These are phyloP conservation scores for Metellina segmentata DNA, from an alignment of 2,888 invertebrate genomes.

Conservation along the genomic window DNA sequence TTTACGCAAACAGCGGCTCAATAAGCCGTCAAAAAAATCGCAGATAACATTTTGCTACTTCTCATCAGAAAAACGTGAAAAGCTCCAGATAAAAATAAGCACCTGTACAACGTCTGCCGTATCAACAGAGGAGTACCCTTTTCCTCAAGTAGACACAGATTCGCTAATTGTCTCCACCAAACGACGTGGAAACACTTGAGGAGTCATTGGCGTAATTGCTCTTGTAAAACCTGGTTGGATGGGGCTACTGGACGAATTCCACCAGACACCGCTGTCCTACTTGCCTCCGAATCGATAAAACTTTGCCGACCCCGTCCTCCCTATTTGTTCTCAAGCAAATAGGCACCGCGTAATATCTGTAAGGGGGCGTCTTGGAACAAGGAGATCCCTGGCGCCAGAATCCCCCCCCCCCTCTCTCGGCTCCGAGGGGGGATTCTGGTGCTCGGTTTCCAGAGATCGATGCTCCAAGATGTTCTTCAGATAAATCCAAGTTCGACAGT, in stretches of 20 bases:
- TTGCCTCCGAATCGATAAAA: constrained; percentile 60
- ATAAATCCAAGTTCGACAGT: constrained; percentile 11
- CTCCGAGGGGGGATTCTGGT: neutral
- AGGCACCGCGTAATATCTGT: constrained; percentile 45
- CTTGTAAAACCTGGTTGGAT: constrained; percentile 12
- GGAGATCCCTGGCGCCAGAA: constrained; percentile 67
- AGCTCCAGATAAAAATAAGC: neutral
- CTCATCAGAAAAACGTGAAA: neutral
- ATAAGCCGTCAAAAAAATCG: neutral
- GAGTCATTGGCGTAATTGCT: constrained; percentile 7
- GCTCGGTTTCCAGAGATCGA: constrained; percentile 65
- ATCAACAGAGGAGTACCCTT: constrained; percentile 12
- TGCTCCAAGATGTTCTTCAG: constrained; percentile 34
- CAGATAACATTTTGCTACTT: neutral
- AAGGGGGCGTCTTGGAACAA: constrained; percentile 70
- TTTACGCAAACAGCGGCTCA: neutral
- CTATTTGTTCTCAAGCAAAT: constrained; percentile 62
- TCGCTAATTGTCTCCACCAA: constrained; percentile 11
- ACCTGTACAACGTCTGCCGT: constrained; percentile 20
- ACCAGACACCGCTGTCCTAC: constrained; percentile 58
- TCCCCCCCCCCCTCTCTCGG: constrained; percentile 39
- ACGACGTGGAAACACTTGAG: neutral
- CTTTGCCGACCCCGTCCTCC: constrained; percentile 19
- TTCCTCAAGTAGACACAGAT: neutral
- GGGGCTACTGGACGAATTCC: constrained; percentile 18